phyloP scores from a whole-genome alignment of 1,140 invertebrate species.

The Sarcophaga peregrina region DNA sequence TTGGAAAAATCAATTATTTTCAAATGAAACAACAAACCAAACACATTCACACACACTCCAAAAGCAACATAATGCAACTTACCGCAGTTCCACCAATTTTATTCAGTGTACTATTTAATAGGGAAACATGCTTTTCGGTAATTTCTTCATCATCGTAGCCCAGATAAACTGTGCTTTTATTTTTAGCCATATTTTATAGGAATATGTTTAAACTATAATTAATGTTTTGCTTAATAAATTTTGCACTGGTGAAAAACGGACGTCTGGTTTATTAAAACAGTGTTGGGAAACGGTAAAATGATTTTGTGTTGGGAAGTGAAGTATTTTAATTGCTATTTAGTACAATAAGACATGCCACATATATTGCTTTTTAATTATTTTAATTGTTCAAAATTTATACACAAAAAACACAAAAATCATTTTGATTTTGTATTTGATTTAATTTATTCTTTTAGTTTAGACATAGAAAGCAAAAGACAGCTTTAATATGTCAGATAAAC shows the following conservation, averaged over 20 bases:
- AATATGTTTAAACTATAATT: neutral
- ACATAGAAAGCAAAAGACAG: too few relatives aligned
- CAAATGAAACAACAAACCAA: neutral
- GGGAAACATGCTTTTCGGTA: conserved; percentile 72
- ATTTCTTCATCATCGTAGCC: conserved; percentile 78
- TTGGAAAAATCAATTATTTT: conserved; percentile 62
- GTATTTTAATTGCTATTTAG: too few relatives aligned
- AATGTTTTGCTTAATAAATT: neutral
- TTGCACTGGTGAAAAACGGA: conserved; percentile 26
- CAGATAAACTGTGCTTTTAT: conserved; percentile 70
- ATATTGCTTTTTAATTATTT: too few relatives aligned
- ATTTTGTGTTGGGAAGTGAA: too few relatives aligned
- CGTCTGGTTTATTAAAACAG: neutral
- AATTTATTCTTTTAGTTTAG: too few relatives aligned
- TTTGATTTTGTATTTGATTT: too few relatives aligned
- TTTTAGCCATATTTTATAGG: conserved; percentile 67
- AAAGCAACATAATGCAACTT: conserved; percentile 47
- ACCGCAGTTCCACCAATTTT: conserved; percentile 76
- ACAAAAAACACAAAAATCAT: too few relatives aligned
- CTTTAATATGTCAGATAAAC: too few relatives aligned
- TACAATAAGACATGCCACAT: too few relatives aligned
- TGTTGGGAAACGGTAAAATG: neutral
- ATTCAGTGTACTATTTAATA: conserved; percentile 75
- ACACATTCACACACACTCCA: neutral
- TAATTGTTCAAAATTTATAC: too few relatives aligned